A percentile compares a stretch with the other conserved stretches of the same genome.
Evolutionary conservation across 2,797 vertebrate species (phyloP).

Genomic region (Sternotherus odoratus): DNA sequence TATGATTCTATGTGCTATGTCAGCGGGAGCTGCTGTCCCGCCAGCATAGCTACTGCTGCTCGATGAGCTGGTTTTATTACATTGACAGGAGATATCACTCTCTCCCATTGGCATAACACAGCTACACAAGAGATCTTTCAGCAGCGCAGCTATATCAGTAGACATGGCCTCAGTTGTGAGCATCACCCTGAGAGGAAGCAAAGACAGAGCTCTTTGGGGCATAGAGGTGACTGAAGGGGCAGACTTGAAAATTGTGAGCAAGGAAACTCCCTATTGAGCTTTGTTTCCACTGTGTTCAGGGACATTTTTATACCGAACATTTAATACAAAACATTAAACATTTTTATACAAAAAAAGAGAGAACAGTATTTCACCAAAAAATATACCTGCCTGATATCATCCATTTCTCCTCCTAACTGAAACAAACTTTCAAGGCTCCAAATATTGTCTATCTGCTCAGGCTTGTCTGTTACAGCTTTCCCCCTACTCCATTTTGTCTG

Average conservation of each 20-base stretch:
- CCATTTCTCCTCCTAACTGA: not conserved
- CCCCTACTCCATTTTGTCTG: too few relatives aligned
- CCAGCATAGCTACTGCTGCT: too few relatives aligned
- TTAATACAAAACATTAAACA: not conserved
- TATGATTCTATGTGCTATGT: too few relatives aligned
- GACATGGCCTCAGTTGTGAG: not conserved
- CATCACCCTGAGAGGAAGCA: not conserved
- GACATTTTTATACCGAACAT: too few relatives aligned
- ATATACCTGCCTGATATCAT: accelerated
- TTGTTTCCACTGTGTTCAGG: not conserved
- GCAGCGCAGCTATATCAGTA: too few relatives aligned
- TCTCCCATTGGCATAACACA: too few relatives aligned
- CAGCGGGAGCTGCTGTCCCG: too few relatives aligned
- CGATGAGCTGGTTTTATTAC: too few relatives aligned
- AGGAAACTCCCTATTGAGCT: not conserved
- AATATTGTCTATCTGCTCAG: not conserved
- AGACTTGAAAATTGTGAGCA: not conserved
- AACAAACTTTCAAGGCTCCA: accelerated
- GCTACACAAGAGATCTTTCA: too few relatives aligned
- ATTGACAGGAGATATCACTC: too few relatives aligned
- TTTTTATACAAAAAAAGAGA: not conserved
- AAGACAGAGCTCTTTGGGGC: not conserved
- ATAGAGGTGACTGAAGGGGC: not conserved
- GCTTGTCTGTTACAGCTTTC: too few relatives aligned
- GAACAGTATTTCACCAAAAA: not conserved